These are phyloP conservation scores for Silurus asotus DNA, from an alignment of 2,113 vertebrate genomes.

Conservation along the genomic window DNA sequence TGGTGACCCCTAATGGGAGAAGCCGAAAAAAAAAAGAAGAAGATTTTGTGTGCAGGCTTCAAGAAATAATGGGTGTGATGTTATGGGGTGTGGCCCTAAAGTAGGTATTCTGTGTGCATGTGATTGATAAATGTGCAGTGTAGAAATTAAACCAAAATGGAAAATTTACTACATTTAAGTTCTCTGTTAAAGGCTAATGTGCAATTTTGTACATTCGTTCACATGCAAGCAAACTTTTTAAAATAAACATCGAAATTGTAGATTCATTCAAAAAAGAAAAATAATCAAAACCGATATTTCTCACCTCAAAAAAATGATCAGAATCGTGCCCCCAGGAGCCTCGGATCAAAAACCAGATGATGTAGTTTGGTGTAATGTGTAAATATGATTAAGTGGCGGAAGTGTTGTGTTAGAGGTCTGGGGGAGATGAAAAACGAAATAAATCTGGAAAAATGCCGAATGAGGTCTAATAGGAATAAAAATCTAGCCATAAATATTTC, in stretches of 20 bases:
- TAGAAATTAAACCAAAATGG: too few relatives aligned
- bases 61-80: too few relatives aligned
- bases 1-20: too few relatives aligned
- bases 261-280: background rate
- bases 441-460: background rate
- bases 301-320: background rate
- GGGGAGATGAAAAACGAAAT: background rate
- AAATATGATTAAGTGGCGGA: background rate
- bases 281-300: background rate
- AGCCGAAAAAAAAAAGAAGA: too few relatives aligned
- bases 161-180: too few relatives aligned
- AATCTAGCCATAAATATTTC: background rate
- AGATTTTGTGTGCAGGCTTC: too few relatives aligned
- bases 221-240: background rate
- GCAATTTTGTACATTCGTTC: background rate
- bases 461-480: background rate
- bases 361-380: background rate
- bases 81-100: too few relatives aligned
- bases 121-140: too few relatives aligned
- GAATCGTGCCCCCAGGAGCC: background rate
- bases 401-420: background rate
- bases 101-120: too few relatives aligned
- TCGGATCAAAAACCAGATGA: background rate
- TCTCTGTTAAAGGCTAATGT: too few relatives aligned
- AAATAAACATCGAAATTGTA: too few relatives aligned